phyloP scores from a whole-genome alignment of 2,888 invertebrate species.

The Scaeva pyrastri region DNA sequence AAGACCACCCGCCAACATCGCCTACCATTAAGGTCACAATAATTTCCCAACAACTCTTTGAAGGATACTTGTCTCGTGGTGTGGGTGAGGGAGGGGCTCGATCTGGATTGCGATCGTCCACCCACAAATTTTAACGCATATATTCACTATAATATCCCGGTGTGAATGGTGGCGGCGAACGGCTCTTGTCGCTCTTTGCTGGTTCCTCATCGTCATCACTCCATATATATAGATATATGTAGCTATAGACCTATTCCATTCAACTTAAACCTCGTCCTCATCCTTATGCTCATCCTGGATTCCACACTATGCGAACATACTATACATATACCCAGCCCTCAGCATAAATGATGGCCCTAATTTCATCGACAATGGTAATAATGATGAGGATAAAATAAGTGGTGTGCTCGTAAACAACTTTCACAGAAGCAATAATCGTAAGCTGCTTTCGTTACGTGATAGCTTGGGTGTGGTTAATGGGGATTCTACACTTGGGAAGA shows the following conservation, averaged over 20 bases:
- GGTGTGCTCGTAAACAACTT: slow-evolving; percentile 61
- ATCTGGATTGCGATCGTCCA: slow-evolving; percentile 41
- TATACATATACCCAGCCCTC: background rate
- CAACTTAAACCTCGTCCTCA: background rate
- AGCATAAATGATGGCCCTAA: slow-evolving; percentile 68
- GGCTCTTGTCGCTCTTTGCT: no score
- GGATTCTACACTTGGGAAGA: slow-evolving; percentile 18
- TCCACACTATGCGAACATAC: no score
- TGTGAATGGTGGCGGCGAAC: background rate
- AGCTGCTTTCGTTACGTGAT: slow-evolving; percentile 46
- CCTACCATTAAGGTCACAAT: slow-evolving; percentile 46
- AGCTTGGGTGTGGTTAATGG: slow-evolving; percentile 18
- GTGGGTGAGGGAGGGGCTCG: no score
- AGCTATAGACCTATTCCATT: background rate
- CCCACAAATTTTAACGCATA: slow-evolving; percentile 27
- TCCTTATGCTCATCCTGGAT: background rate
- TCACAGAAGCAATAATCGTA: slow-evolving; percentile 67
- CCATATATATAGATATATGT: no score
- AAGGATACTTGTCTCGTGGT: slow-evolving; percentile 55
- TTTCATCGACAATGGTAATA: slow-evolving; percentile 70
- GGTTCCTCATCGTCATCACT: no score
- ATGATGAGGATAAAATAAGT: slow-evolving; percentile 69
- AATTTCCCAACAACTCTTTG: slow-evolving; percentile 31
- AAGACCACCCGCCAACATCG: slow-evolving; percentile 31
- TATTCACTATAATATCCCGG: background rate